phyloP scores from a whole-genome alignment of 2,797 vertebrate species.

The Ceryle rudis region DNA sequence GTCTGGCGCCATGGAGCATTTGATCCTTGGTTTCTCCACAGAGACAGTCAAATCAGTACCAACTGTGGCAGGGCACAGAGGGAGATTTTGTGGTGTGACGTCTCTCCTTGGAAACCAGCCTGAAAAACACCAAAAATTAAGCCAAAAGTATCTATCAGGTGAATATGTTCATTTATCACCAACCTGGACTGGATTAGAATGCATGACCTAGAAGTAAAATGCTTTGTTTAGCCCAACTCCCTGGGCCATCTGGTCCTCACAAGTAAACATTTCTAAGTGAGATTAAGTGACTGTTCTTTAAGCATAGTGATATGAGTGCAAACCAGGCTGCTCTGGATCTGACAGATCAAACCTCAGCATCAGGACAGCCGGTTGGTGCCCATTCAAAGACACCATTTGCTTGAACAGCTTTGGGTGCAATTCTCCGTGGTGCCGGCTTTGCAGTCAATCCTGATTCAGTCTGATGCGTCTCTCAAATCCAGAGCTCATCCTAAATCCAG shows the following conservation, averaged over 20 bases:
- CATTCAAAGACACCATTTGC: neutral
- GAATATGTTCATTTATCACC: constrained; percentile 36
- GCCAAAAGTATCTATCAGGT: constrained; percentile 51
- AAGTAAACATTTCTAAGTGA: constrained; percentile 65
- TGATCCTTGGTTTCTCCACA: constrained; percentile 37
- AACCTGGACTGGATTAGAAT: constrained; percentile 54
- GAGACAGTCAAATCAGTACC: constrained; percentile 41
- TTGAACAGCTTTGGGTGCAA: neutral
- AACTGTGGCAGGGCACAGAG: constrained; percentile 6
- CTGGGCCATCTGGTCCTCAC: constrained; percentile 46
- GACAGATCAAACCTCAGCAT: constrained; percentile 28
- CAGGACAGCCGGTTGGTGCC: neutral
- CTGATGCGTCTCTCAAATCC: neutral
- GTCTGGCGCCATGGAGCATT: constrained; percentile 24
- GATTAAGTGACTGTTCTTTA: constrained; percentile 57
- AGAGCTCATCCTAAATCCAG: neutral
- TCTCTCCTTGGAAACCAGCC: neutral
- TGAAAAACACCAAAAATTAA: constrained; percentile 24
- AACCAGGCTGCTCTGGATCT: constrained; percentile 49
- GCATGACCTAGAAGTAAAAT: constrained; percentile 59
- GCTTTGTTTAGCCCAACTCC: constrained; percentile 57
- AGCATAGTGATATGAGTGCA: constrained; percentile 23
- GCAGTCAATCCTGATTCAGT: neutral
- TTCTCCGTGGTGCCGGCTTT: neutral
- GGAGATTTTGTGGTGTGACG: neutral